These are phyloP conservation scores for Pelobates cultripes DNA, from an alignment of 2,797 vertebrate species.

Conservation along the genomic window DNA sequence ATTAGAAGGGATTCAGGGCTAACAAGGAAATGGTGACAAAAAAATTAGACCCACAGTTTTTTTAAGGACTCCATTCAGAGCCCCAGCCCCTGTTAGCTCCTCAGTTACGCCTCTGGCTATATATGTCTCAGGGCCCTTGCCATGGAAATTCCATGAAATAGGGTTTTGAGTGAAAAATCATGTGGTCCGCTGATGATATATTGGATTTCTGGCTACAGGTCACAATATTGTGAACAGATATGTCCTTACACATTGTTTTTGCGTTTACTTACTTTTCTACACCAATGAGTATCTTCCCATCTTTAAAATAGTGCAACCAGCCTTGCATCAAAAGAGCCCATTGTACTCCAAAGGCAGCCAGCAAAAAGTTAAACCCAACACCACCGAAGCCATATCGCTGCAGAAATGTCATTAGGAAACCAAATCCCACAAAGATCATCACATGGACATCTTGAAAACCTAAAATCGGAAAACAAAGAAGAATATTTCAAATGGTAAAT, in stretches of 20 bases:
- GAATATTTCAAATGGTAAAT: neutral
- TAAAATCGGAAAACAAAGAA: constrained; percentile 61
- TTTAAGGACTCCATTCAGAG: too few relatives aligned
- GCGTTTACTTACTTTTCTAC: constrained; percentile 79
- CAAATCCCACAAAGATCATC: constrained; percentile 98
- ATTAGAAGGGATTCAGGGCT: too few relatives aligned
- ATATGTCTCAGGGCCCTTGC: too few relatives aligned
- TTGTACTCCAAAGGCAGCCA: constrained; percentile 92
- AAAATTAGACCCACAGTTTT: too few relatives aligned
- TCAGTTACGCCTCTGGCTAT: too few relatives aligned
- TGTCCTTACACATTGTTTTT: neutral
- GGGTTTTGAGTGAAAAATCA: too few relatives aligned
- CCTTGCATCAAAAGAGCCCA: constrained; percentile 98
- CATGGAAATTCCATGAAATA: too few relatives aligned
- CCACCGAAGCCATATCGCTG: constrained; percentile 90
- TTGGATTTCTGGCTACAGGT: neutral
- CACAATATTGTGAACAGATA: neutral
- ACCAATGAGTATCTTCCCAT: constrained; percentile 81
- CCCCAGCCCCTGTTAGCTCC: too few relatives aligned
- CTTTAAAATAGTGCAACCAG: constrained; percentile 85
- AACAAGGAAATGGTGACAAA: too few relatives aligned
- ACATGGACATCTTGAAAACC: constrained; percentile 97
- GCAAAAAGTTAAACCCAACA: constrained; percentile 93
- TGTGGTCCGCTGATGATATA: too few relatives aligned
- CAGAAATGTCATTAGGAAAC: constrained; percentile 96